Conservation (phyloP, 2,888 invertebrate species). For the Noctua janthina region DNA sequence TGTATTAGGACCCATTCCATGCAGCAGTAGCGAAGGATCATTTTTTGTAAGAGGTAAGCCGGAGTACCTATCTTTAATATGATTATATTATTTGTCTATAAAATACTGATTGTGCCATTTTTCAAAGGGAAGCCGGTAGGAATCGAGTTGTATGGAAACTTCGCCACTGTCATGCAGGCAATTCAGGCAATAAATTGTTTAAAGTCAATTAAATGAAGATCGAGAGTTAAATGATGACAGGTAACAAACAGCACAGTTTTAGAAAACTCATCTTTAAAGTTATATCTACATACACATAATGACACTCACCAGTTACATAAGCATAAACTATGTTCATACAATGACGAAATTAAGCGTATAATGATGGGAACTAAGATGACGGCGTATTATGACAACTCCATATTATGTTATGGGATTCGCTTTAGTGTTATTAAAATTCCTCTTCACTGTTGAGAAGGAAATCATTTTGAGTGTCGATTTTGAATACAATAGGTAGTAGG, state of each 20-base stretch:
- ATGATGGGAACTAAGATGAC: constrained; percentile 71
- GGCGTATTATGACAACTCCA: constrained; percentile 71
- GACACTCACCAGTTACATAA: constrained; percentile 55
- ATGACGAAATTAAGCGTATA: constrained; percentile 72
- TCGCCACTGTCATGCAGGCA: too few relatives aligned
- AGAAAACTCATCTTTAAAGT: constrained; percentile 19
- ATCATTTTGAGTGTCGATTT: constrained; percentile 61
- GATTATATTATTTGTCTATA: too few relatives aligned
- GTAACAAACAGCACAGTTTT: constrained; percentile 1
- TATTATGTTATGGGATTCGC: constrained; percentile 69
- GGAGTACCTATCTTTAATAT: too few relatives aligned
- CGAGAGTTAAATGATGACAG: not conserved
- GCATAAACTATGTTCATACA: constrained; percentile 66
- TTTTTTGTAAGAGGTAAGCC: too few relatives aligned
- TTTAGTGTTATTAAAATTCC: constrained; percentile 71
- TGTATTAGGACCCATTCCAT: not conserved
- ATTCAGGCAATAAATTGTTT: not conserved
- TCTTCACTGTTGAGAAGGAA: constrained; percentile 57
- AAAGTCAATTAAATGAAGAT: not conserved
- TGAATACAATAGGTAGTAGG: constrained; percentile 61
- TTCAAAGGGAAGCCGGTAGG: too few relatives aligned
- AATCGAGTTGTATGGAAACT: too few relatives aligned
- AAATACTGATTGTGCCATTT: too few relatives aligned
- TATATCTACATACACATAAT: constrained; percentile 23
- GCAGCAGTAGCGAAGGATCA: not conserved